phyloP scores from a whole-genome alignment of 1,140 invertebrate genomes.

The Cryptotermes secundus region DNA sequence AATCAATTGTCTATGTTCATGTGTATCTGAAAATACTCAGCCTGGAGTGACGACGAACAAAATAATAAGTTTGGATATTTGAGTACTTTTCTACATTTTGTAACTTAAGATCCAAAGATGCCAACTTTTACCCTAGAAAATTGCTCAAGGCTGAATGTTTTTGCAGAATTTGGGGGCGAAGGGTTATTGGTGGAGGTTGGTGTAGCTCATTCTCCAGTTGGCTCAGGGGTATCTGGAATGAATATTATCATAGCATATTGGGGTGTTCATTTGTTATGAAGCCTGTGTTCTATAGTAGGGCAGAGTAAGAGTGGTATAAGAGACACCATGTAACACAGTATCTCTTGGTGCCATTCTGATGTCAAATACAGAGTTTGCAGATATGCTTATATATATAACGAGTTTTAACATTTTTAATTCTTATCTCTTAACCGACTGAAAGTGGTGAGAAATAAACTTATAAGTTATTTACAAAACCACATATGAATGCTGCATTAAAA shows the following conservation, averaged over 20 bases:
- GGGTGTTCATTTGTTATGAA: background rate
- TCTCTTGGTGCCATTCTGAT: background rate
- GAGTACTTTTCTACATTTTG: background rate
- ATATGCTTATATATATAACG: no score
- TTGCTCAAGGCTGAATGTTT: conserved; percentile 17
- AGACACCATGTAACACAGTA: background rate
- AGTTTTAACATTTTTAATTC: no score
- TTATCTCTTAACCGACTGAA: no score
- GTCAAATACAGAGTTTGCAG: background rate
- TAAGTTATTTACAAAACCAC: no score
- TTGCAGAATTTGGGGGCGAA: background rate
- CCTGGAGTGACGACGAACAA: background rate
- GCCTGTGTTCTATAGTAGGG: background rate
- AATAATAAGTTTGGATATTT: background rate
- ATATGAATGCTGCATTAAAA: no score
- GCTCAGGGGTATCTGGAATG: background rate
- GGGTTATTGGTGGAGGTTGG: background rate
- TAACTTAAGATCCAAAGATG: conserved; percentile 6
- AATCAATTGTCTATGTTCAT: background rate
- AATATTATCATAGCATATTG: background rate
- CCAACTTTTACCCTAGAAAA: background rate
- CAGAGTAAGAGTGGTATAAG: background rate
- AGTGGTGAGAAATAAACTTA: no score
- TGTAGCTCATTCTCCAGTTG: background rate
- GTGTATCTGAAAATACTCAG: background rate